Percentiles rank a stretch among this genome's conserved stretches.
Conservation (phyloP, 2,113 vertebrate species). For the Porphyrio hochstetteri region DNA sequence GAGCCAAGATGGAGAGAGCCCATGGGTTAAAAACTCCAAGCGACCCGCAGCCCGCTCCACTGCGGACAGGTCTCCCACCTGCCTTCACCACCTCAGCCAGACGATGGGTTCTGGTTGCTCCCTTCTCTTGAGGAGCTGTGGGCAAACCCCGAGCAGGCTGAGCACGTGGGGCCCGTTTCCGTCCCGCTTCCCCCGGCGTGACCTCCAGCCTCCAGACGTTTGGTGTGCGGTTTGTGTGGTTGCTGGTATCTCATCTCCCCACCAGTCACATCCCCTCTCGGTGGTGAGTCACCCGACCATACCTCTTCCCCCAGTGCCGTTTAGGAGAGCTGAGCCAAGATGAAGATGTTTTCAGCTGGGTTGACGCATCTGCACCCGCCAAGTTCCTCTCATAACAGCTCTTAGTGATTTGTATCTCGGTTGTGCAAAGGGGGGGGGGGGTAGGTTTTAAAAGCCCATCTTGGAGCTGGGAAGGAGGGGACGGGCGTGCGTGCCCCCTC, state of each 20-base stretch:
- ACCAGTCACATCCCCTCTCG: slow-evolving; percentile 39
- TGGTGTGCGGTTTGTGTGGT: slow-evolving; percentile 45
- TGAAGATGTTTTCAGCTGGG: not conserved
- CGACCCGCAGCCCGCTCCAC: not conserved
- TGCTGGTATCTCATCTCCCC: slow-evolving; percentile 29
- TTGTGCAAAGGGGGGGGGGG: not conserved
- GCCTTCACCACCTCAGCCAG: not conserved
- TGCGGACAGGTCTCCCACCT: rapidly evolving
- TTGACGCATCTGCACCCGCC: slow-evolving; percentile 1
- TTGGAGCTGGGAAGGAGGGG: not conserved
- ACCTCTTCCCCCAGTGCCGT: not conserved
- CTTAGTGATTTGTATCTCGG: slow-evolving; percentile 5
- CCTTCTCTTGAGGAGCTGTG: not conserved
- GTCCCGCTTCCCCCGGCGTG: not conserved
- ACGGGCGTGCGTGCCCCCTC: rapidly evolving
- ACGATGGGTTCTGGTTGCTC: rapidly evolving
- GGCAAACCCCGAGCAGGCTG: not conserved
- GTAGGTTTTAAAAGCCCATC: not conserved
- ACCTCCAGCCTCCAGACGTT: slow-evolving; percentile 33
- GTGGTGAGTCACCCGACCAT: not conserved
- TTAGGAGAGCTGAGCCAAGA: not conserved
- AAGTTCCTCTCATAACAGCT: slow-evolving; percentile 31
- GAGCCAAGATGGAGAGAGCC: rapidly evolving
- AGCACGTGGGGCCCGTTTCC: not conserved
- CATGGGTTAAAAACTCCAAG: rapidly evolving